phyloP scores from a whole-genome alignment of 1,140 invertebrate species.

The Parapsyche elsis region DNA sequence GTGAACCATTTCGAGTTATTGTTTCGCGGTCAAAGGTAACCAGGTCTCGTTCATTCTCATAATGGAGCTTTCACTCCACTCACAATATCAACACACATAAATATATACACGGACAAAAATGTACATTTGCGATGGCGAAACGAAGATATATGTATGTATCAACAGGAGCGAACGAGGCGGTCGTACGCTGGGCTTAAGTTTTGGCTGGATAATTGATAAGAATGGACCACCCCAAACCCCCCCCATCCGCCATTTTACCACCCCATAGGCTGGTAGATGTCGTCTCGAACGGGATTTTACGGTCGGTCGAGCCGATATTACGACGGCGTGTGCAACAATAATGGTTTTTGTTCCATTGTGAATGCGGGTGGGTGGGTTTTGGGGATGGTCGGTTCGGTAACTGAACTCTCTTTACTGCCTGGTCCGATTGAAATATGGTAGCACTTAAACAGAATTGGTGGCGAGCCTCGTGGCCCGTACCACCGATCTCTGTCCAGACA shows the following conservation, averaged over 20 bases:
- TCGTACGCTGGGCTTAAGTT: not conserved
- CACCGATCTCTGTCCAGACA: not conserved
- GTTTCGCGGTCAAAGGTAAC: constrained; percentile 2
- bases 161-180: no score
- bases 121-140: not conserved
- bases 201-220: constrained; percentile 49
- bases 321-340: constrained; percentile 41
- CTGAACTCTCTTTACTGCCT: constrained; percentile 44
- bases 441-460: constrained; percentile 50
- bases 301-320: constrained; percentile 41
- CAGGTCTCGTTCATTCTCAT: not conserved
- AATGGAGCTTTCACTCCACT: no score
- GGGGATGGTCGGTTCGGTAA: constrained; percentile 35
- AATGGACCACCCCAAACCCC: constrained; percentile 34
- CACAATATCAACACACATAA: not conserved
- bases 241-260: no score
- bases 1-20: not conserved
- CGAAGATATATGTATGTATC: not conserved
- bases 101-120: not conserved
- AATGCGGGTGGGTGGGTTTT: constrained; percentile 13
- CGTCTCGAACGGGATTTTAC: constrained; percentile 49
- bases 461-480: constrained; percentile 34
- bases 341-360: constrained; percentile 48
- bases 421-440: constrained; percentile 49
- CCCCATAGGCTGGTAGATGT: not conserved